These are phyloP conservation scores for Cyclargus thomasi DNA, from an alignment of 1,140 invertebrate species.

Conservation along the genomic window DNA sequence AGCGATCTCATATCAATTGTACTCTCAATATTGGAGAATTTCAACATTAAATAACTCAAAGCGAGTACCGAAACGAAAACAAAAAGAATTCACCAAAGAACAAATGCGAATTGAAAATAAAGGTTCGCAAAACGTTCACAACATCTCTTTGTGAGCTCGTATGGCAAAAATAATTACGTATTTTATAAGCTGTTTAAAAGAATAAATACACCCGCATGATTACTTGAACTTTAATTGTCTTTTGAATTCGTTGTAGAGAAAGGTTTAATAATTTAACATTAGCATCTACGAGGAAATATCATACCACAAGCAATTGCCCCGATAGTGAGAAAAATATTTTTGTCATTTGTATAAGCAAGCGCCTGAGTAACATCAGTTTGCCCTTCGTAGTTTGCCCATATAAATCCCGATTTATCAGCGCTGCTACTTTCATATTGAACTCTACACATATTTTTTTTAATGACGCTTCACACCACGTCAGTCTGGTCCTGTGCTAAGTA, in stretches of 20 bases:
- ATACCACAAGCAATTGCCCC: too few relatives aligned
- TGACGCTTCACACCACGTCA: too few relatives aligned
- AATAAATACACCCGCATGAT: not conserved
- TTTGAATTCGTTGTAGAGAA: not conserved
- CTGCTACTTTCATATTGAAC: too few relatives aligned
- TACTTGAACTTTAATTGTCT: not conserved
- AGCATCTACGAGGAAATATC: too few relatives aligned
- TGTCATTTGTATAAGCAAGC: too few relatives aligned
- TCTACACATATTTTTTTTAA: too few relatives aligned
- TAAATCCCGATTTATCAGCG: too few relatives aligned
- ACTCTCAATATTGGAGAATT: not conserved
- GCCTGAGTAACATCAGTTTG: too few relatives aligned
- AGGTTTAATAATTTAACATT: too few relatives aligned
- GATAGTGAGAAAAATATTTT: too few relatives aligned
- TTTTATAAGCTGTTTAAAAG: not conserved
- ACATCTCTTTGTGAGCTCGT: not conserved
- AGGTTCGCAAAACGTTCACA: not conserved
- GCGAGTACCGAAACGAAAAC: not conserved
- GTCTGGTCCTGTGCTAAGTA: too few relatives aligned
- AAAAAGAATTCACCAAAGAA: not conserved
- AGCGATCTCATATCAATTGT: not conserved
- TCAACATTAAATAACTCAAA: not conserved
- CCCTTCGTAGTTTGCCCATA: too few relatives aligned
- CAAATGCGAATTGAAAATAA: not conserved
- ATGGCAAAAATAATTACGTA: not conserved